Percentiles rank a stretch among this genome's conserved stretches.
Evolutionary conservation across 1,140 invertebrate genomes (phyloP).

Genomic region (Wasmannia auropunctata): DNA sequence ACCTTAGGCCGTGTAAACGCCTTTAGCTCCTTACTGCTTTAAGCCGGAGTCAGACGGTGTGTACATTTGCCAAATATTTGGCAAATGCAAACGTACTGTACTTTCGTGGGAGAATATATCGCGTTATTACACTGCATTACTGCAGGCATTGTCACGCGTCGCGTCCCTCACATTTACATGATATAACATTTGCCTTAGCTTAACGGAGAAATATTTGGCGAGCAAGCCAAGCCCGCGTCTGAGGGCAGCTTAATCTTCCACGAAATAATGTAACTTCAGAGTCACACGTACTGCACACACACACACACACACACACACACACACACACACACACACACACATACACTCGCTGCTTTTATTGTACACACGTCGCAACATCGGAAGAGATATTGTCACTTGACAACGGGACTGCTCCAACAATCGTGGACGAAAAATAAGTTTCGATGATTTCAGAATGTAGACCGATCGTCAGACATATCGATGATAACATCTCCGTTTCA

Average conservation of each 20-base stretch:
- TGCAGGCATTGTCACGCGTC: slow-evolving; percentile 16
- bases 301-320: too few relatives aligned
- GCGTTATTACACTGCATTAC: slow-evolving; percentile 32
- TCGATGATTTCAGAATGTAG: background rate
- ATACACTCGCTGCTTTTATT: too few relatives aligned
- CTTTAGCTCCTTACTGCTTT: background rate
- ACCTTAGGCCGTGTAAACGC: background rate
- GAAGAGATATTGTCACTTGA: too few relatives aligned
- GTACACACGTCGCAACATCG: too few relatives aligned
- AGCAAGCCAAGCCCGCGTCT: background rate
- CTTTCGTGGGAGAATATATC: slow-evolving; percentile 25
- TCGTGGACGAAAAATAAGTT: too few relatives aligned
- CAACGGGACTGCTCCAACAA: too few relatives aligned
- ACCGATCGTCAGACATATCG: too few relatives aligned
- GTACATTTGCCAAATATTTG: slow-evolving; percentile 46
- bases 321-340: too few relatives aligned
- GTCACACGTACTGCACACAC: background rate
- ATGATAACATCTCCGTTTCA: too few relatives aligned
- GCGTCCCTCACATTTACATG: slow-evolving; percentile 18
- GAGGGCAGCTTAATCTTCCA: background rate
- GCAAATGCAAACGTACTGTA: slow-evolving; percentile 32
- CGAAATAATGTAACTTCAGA: slow-evolving; percentile 4
- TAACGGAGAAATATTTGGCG: slow-evolving; percentile 46
- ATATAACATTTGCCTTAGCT: slow-evolving; percentile 34
- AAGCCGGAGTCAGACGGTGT: background rate